Base-by-base conservation (phyloP, 2,888 invertebrate genomes). In the Polia nebulosa region DNA sequence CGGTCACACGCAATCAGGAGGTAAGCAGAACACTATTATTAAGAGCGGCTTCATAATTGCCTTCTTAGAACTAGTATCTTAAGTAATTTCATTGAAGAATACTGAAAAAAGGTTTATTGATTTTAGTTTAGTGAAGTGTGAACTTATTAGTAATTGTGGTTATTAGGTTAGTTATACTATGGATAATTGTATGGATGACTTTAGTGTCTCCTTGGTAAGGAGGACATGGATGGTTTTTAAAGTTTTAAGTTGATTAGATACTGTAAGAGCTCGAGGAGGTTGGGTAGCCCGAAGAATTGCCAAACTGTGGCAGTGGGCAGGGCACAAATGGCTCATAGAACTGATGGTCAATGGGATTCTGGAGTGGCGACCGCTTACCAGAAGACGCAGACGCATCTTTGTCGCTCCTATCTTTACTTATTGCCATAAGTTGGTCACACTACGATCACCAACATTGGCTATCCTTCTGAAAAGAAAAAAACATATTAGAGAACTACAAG, bases 1-100 rank as follows among this genome's bases (percentile, higher is more conserved):
- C 87, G 89, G 90, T 88, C 90, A 87, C 86, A 87, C 88, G 87
- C 87, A 85, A 88, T 85, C 85, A 86, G 72, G 74, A 81, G 72
- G 68, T 73, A 73, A 70, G 73, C 76, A 81, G 82, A 83, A 57
- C 53, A 58, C 72, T 72, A 66, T 72, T 66, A 76, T 76, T 76
- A 72, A 55, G 22, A 44, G 57, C 41, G 17, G 45, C 27, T 34
- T 49, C n/a, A 39, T 76, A 76, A 76, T 76, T 72, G 39, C 17
- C 22, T 58, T 77, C 72, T 32, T 17, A 53, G 72, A 72, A 66
- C 29, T 25, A 36, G 45, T 51, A 22, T 58, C 39, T 59, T 39
- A 41, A 76, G 47, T 71, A 57, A 65, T 53, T 65, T 61, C 11
- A 65, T 57, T 44, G 17, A 55, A 41, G n/a, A 52, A 57, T 76